Evolutionary conservation across 2,888 invertebrate genomes (phyloP), one percentile per base, ranked within the genome.

Genomic region (Sphaerophoria rueppellii): DNA sequence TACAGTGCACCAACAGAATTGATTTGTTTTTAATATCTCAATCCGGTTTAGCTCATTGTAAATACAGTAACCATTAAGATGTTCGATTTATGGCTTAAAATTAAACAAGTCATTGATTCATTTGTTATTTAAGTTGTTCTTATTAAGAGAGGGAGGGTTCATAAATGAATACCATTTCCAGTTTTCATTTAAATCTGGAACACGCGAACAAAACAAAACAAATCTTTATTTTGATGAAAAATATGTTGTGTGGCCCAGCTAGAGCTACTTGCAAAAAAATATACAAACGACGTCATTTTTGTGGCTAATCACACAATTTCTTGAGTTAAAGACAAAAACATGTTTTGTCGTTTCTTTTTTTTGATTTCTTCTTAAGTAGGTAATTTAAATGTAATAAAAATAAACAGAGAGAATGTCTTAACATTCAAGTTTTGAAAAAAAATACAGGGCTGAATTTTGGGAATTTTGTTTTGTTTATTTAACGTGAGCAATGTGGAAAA

Each of bases 311-410:
- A 24, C 5, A 35, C 46, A 37, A 50, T 14, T 6, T 24, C 24
- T 24, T 24, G 24, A 24, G 24, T 2, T 6, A 7, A 43, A 32
- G 35, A 40, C 11, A 37, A 63, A 71, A 77, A 77, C 71, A 55
- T 65, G 48, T 78, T 58, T n/a, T 14, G 2, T 60, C 35, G 7
- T 32, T 34, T 6, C 9, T 9, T 60, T 6, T 6, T 55, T 74
- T 58, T 40, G 16, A 12, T 65, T 50, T 65, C 48, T 9, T 63
- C 50, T 35, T 37, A 48, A 35, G 40, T 16, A 52, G 34, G 12
- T 63, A 55, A n/a, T 40, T 61, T 57, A 55, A 63, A 34, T 65
- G 71, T 50, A 78, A 65, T 52, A 72, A 72, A n/a, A 65, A 65
- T 50, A 50, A 43, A 60, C 40, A 60, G 24, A 40, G 55, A 58